phyloP scores from a whole-genome alignment of 1,140 invertebrate species.

The Dinoponera quadriceps region DNA sequence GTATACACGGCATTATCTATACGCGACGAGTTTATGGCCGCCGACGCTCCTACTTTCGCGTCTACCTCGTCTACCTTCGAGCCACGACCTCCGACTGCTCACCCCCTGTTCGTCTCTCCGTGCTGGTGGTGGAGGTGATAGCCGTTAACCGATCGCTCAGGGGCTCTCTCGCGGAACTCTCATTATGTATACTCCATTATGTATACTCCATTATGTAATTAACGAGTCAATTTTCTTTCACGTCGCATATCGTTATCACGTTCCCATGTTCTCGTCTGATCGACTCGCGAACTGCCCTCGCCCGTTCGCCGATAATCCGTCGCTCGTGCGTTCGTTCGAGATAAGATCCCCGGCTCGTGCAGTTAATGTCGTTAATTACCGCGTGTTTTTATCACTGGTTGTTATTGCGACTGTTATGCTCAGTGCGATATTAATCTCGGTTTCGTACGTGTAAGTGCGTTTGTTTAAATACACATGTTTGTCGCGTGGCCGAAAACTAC shows the following conservation, averaged over 20 bases:
- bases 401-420: no score
- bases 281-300: no score
- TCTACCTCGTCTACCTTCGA: slow-evolving; percentile 8
- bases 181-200: slow-evolving; percentile 13
- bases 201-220: slow-evolving; percentile 36
- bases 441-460: no score
- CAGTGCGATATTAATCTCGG: no score
- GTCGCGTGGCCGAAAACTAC: no score
- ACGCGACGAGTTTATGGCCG: slow-evolving; percentile 23
- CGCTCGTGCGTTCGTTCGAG: no score
- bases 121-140: background rate
- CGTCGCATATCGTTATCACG: background rate
- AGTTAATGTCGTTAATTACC: no score
- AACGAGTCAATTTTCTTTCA: slow-evolving; percentile 19
- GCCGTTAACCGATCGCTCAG: slow-evolving; percentile 11
- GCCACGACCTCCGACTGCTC: background rate
- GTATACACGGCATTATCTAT: slow-evolving; percentile 44
- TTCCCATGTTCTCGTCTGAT: no score
- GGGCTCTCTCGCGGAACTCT: slow-evolving; percentile 10
- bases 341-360: no score
- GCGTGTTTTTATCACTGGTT: no score
- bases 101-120: background rate
- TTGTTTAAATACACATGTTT: no score
- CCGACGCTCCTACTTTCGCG: slow-evolving; percentile 26
- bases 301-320: no score